Evolutionary conservation across 2,113 vertebrate species (phyloP), one percentile per base, ranked within the genome.

Genomic region (Strigops habroptila): DNA sequence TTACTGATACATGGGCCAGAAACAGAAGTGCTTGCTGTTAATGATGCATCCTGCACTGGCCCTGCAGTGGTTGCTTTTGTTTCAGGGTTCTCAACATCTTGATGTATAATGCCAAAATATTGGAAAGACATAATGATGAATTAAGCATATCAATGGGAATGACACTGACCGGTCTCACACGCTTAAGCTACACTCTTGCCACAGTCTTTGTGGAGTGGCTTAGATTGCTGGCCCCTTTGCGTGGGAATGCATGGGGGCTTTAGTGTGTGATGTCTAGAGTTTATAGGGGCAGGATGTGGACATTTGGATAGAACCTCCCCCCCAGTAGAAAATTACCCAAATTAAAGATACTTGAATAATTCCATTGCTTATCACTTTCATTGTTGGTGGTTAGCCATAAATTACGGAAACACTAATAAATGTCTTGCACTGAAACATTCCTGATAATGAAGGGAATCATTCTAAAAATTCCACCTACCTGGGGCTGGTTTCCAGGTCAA

Each of bases 91-190:
- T 3, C 2, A 67, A 52, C 1, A 2, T 41, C 52, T 79, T 67
- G 46, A 52, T 0, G 0, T 78, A 28, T 27, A 57, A 18, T n/a
- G 28, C 55, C 49, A 37, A 37, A n/a, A 51, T 17, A 48, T n/a
- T 80, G 81, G 48, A 69, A 93, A 64, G 52, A 62, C 3, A 0
- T 60, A 67, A 37, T 0, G 0, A 25, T 48, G 22, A 67, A 13
- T 55, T 74, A 43, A 74, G 41, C 27, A 25, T 7, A 4, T 62
- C 18, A 39, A 1, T 33, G 60, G 53, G 35, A 80, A 49, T 62
- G 62, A 48, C 21, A 37, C 60, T 49, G 39, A 48, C 18, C 28
- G 22, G 27, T 73, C n/a, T 81, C 1, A 0, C 1, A 1, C 57
- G 43, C 19, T 76, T 64, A 68, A 70, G 23, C 33, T 89, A 44